These are phyloP conservation scores for Polyommatus iphigenia DNA, from an alignment of 2,888 invertebrate species.

Conservation along the genomic window DNA sequence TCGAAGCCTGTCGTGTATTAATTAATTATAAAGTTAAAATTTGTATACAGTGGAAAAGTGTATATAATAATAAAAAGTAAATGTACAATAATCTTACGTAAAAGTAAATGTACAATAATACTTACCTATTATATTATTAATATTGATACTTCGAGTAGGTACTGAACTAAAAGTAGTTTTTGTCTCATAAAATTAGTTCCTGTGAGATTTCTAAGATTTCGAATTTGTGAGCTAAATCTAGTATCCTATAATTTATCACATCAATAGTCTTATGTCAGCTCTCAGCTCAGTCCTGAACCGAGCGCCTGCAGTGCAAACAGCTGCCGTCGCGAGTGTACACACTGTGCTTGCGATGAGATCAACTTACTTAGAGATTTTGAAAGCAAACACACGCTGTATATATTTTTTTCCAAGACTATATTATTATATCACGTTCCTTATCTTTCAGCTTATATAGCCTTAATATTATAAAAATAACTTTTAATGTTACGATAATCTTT, in stretches of 20 bases:
- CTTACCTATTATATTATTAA: too few relatives aligned
- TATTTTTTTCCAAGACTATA: neutral
- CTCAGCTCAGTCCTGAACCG: neutral
- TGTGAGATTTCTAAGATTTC: neutral
- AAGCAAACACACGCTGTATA: neutral
- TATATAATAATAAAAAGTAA: too few relatives aligned
- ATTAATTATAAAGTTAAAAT: too few relatives aligned
- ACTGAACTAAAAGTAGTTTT: neutral
- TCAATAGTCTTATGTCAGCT: conserved; percentile 3
- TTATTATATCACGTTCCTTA: too few relatives aligned
- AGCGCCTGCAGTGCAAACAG: conserved; percentile 39
- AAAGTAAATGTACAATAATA: too few relatives aligned
- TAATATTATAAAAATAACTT: neutral
- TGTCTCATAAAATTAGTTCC: neutral
- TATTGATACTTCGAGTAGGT: neutral
- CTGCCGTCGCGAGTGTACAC: neutral
- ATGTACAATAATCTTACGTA: too few relatives aligned
- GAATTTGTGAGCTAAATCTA: neutral
- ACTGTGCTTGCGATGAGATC: conserved; percentile 7
- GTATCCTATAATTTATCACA: neutral
- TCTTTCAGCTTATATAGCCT: neutral
- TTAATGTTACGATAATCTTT: too few relatives aligned
- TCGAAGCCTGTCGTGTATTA: too few relatives aligned
- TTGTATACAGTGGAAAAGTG: too few relatives aligned
- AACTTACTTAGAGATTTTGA: conserved; percentile 9